Evolutionary conservation across 2,888 invertebrate species (phyloP).

Genomic region (Caenorhabditis zanzibari): DNA sequence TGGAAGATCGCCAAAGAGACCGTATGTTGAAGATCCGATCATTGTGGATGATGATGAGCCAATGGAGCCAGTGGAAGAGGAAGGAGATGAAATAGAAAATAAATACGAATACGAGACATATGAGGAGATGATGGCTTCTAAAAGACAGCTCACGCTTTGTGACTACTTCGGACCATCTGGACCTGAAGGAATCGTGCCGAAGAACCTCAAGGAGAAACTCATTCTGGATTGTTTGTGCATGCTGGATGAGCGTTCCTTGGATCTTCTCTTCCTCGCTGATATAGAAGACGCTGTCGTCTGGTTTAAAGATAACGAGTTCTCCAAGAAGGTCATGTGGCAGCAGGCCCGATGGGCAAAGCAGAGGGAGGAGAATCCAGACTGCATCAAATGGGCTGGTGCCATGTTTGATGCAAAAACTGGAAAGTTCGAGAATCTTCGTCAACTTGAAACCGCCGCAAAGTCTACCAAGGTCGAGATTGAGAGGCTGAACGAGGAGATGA

Average conservation of each 20-base stretch:
- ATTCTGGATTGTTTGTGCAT: not conserved
- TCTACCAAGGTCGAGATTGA: not conserved
- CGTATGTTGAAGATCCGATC: not conserved
- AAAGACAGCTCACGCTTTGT: constrained; percentile 4
- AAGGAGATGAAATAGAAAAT: not conserved
- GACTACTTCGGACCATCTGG: constrained; percentile 28
- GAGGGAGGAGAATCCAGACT: constrained; percentile 4
- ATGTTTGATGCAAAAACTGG: not conserved
- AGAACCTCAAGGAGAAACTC: not conserved
- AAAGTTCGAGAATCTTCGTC: constrained; percentile 19
- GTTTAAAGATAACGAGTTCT: constrained; percentile 25
- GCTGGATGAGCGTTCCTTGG: not conserved
- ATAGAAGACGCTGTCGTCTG: constrained; percentile 9
- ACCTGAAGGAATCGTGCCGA: not conserved
- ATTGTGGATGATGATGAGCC: constrained; percentile 7
- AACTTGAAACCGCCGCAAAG: not conserved
- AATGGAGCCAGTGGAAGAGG: not conserved
- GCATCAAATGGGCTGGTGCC: not conserved
- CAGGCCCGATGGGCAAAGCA: not conserved
- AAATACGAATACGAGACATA: not conserved
- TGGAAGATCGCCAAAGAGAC: not conserved
- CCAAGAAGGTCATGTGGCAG: not conserved
- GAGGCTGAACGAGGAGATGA: constrained; percentile 1
- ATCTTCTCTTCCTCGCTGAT: not conserved
- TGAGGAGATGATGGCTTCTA: not conserved